These are phyloP conservation scores for Pseudopleuronectes americanus DNA, from an alignment of 2,797 vertebrate species.

Conservation along the genomic window DNA sequence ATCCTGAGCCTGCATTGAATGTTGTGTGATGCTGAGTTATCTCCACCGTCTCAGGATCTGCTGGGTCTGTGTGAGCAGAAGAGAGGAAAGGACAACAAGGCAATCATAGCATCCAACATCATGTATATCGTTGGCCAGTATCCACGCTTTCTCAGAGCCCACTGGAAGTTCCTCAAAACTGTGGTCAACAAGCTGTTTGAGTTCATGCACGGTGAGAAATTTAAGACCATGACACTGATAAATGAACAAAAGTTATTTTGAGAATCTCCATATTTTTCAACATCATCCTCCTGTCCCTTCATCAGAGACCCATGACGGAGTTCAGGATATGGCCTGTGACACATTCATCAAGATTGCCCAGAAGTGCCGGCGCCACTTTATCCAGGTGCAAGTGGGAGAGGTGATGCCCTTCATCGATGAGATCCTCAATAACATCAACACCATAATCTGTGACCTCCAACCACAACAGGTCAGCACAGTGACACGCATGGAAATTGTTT, in stretches of 20 bases:
- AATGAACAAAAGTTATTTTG: background rate
- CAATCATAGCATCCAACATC: conserved; percentile 99
- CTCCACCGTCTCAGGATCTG: conserved; percentile 85
- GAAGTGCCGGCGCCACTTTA: conserved; percentile 97
- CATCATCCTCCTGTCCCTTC: background rate
- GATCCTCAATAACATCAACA: conserved; percentile 99
- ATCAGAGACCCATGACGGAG: conserved; percentile 97
- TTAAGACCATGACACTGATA: background rate
- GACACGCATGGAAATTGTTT: background rate
- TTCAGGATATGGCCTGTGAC: conserved; percentile 99
- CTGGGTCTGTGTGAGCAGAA: conserved; percentile 98
- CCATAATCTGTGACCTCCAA: conserved; percentile 99
- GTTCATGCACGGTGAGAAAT: conserved; percentile 95
- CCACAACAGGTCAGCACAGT: conserved; percentile 91
- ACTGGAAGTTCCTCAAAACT: conserved; percentile 99
- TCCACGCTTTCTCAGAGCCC: conserved; percentile 95
- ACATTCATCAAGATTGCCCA: conserved; percentile 99
- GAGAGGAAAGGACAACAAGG: conserved; percentile 98
- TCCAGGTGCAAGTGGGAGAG: conserved; percentile 98
- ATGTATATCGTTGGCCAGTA: conserved; percentile 99
- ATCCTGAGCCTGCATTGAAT: background rate
- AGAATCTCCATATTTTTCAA: background rate
- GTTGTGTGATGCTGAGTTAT: background rate
- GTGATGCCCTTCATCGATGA: conserved; percentile 99
- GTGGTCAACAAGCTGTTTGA: conserved; percentile 99